phyloP scores from a whole-genome alignment of 1,140 invertebrate genomes.

The Scaptomyza hsui region DNA sequence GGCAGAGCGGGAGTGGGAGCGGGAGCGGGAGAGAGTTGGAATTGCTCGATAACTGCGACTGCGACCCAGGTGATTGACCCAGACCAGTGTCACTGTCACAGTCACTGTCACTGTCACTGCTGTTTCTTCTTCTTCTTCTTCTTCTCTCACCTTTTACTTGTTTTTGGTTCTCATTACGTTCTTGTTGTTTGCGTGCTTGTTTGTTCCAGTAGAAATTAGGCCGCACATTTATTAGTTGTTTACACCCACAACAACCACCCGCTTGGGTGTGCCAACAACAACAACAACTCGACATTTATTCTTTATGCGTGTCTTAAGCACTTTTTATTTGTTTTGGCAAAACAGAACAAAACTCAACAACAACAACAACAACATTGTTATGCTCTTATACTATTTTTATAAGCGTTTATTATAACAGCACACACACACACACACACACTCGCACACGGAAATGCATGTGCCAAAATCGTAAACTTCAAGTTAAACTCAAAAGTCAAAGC shows the following conservation, averaged over 20 bases:
- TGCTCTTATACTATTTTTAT: constrained; percentile 59
- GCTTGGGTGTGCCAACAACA: too few relatives aligned
- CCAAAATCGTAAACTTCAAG: constrained; percentile 11
- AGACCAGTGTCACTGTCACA: constrained; percentile 48
- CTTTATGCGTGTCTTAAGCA: constrained; percentile 31
- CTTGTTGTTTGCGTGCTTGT: constrained; percentile 20
- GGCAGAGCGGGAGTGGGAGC: neutral
- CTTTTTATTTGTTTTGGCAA: constrained; percentile 16
- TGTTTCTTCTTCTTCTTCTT: neutral
- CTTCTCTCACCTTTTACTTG: neutral
- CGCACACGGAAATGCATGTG: constrained; percentile 31
- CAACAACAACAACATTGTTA: constrained; percentile 19
- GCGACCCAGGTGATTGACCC: constrained; percentile 73
- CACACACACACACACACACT: constrained; percentile 9
- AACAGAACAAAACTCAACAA: constrained; percentile 15
- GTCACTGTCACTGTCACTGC: constrained; percentile 1
- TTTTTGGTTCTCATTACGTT: constrained; percentile 2
- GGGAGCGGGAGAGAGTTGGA: neutral
- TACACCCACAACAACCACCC: neutral
- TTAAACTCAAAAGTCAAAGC: constrained; percentile 22
- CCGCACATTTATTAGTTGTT: constrained; percentile 16
- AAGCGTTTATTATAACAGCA: constrained; percentile 46
- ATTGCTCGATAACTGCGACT: constrained; percentile 38
- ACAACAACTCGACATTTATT: constrained; percentile 32
- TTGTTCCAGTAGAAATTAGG: constrained; percentile 35